Conservation (phyloP, 2,113 vertebrate species). For the Pipra filicauda region DNA sequence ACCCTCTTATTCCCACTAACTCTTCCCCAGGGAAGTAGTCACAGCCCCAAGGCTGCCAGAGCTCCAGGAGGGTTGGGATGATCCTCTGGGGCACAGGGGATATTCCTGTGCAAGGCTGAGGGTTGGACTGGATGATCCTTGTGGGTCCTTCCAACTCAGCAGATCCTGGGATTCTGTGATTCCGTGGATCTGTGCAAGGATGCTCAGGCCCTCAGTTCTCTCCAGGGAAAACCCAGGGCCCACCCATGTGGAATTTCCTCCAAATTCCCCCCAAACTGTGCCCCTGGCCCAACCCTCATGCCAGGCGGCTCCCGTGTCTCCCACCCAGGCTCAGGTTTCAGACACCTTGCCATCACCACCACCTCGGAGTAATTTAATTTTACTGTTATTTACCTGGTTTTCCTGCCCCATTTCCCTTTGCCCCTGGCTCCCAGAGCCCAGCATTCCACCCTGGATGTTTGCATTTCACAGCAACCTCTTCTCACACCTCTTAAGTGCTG, state of each 20-base stretch:
- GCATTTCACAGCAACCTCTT: neutral
- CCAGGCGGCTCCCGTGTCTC: neutral
- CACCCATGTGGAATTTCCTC: neutral
- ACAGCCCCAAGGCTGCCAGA: neutral
- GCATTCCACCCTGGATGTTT: neutral
- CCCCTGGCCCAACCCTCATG: accelerated
- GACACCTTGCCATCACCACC: neutral
- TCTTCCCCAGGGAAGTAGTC: neutral
- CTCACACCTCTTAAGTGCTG: neutral
- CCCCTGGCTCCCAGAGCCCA: neutral
- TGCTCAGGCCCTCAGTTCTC: neutral
- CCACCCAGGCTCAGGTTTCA: neutral
- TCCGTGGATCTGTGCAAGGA: neutral
- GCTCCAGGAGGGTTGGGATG: neutral
- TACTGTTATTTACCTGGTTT: neutral
- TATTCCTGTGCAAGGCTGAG: neutral
- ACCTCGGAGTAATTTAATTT: neutral
- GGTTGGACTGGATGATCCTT: neutral
- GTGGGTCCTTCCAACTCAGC: neutral
- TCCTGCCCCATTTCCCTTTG: neutral
- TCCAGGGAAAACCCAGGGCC: neutral
- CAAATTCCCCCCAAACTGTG: accelerated
- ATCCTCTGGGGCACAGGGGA: neutral
- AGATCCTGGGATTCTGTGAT: neutral
- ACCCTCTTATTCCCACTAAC: neutral